These are phyloP conservation scores for Ichneumoninae sp. DNA, from an alignment of 2,888 invertebrate species.

Conservation along the genomic window DNA sequence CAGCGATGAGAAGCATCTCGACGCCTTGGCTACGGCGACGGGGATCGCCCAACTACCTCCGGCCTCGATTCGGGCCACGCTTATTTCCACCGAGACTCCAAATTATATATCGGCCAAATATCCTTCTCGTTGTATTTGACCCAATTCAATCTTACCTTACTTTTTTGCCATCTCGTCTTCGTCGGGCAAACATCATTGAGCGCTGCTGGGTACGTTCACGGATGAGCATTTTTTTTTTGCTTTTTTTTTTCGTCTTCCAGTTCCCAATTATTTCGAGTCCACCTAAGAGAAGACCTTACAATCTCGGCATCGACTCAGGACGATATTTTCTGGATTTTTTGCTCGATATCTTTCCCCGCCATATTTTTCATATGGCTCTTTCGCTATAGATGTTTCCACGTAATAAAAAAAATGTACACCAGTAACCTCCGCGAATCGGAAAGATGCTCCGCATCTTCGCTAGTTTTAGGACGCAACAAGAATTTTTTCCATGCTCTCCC, in stretches of 20 bases:
- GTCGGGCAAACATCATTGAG: too few relatives aligned
- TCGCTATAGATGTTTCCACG: too few relatives aligned
- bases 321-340: not conserved
- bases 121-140: not conserved
- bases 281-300: not conserved
- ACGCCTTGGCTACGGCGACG: conserved; percentile 20
- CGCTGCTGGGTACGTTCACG: not conserved
- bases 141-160: not conserved
- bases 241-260: too few relatives aligned
- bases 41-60: conserved; percentile 12
- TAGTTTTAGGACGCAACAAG: too few relatives aligned
- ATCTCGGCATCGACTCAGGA: not conserved
- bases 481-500: too few relatives aligned
- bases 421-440: too few relatives aligned
- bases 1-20: conserved; percentile 54
- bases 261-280: too few relatives aligned
- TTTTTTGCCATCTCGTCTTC: not conserved
- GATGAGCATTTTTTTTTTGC: too few relatives aligned
- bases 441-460: too few relatives aligned
- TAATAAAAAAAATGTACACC: too few relatives aligned
- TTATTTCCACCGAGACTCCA: conserved; percentile 19
- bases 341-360: too few relatives aligned
- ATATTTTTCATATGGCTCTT: too few relatives aligned
- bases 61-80: not conserved
- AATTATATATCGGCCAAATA: conserved; percentile 5